A percentile compares a stretch with the other conserved stretches of the same genome.
phyloP scores from a whole-genome alignment of 2,797 vertebrate species.

The Sebastolobus altivelis region DNA sequence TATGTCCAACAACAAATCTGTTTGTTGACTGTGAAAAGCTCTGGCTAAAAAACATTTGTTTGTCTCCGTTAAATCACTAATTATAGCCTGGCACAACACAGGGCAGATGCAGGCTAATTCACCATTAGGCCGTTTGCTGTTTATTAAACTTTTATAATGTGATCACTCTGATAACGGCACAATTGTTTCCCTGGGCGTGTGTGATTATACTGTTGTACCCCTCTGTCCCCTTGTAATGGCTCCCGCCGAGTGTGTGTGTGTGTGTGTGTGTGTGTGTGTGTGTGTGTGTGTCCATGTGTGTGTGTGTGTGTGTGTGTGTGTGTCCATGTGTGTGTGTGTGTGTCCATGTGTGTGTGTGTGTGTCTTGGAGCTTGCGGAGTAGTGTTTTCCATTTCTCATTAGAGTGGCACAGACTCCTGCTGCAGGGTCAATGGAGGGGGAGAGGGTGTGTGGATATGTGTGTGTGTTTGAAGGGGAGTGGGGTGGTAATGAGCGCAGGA shows the following conservation, averaged over 20 bases:
- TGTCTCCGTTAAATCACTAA: conserved; percentile 83
- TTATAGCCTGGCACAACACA: conserved; percentile 79
- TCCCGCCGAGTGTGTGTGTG: conserved; percentile 64
- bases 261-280: neutral
- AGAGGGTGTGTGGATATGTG: conserved; percentile 58
- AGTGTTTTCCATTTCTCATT: conserved; percentile 90
- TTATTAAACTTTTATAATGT: conserved; percentile 86
- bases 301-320: conserved; percentile 41
- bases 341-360: conserved; percentile 52
- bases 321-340: neutral
- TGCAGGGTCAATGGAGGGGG: conserved; percentile 87
- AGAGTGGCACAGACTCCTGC: conserved; percentile 86
- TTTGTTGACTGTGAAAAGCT: conserved; percentile 69
- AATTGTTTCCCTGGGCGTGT: conserved; percentile 86
- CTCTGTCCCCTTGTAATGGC: conserved; percentile 84
- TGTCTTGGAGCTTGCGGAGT: conserved; percentile 80
- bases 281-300: no score
- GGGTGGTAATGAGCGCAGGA: conserved; percentile 86
- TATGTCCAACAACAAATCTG: conserved; percentile 57
- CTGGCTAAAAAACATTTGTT: conserved; percentile 78
- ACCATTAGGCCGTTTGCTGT: conserved; percentile 84
- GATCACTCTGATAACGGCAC: conserved; percentile 83
- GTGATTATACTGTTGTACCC: conserved; percentile 84
- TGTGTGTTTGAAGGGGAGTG: conserved; percentile 77
- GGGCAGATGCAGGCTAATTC: conserved; percentile 84